Base-by-base conservation (phyloP, 2,797 vertebrate genomes). In the Phataginus tricuspis region DNA sequence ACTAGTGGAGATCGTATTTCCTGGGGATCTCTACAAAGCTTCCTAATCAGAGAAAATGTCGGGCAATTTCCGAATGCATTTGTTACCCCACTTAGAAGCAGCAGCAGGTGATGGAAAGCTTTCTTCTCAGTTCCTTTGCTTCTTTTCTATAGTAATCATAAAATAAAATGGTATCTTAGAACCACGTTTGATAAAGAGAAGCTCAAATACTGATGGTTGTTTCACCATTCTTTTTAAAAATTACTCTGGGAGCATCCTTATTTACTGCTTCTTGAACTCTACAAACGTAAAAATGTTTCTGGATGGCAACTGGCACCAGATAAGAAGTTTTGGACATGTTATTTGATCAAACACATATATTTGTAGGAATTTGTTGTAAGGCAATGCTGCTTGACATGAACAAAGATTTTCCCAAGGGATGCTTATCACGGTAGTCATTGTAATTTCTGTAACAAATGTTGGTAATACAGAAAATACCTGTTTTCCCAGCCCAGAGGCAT, bases 21-120 rank as follows among this genome's bases (percentile, higher is more conserved):
- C 92, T 75, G 34, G 53, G 42, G 72, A 84, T 93, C 64, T 25
- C 49, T 31, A 93, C 69, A 98, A 91, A 95, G 59, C 86, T 80
- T 96, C 53, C 61, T 84, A 91, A 97, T 96, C 45, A 94, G 49
- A 79, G 53, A 68, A 90, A 92, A 88, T 8, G 2, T 13, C 37
- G 39, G 45, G 34, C 74, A 88, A 51, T 93, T 96, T 93, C 45
- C 86, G 90, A 74, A 57, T 4, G 10, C 1, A 53, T 23, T 79
- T 59, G 27, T 63, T 55, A 90, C 18, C 5, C 37, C 1, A 5
- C 51, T 95, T 78, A 86, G 45, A 90, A 89, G 53, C 9, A 93
- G 29, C 10, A 66, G 3, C 25, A 5, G 0, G 8, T 66, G 61
- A 21, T 37, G 90, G 42, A 25, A 66, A 64, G 31, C 12, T 92